Evolutionary conservation across 2,113 vertebrate species (phyloP), one percentile per base, ranked within the genome.

Genomic region (Tetraodon nigroviridis): DNA sequence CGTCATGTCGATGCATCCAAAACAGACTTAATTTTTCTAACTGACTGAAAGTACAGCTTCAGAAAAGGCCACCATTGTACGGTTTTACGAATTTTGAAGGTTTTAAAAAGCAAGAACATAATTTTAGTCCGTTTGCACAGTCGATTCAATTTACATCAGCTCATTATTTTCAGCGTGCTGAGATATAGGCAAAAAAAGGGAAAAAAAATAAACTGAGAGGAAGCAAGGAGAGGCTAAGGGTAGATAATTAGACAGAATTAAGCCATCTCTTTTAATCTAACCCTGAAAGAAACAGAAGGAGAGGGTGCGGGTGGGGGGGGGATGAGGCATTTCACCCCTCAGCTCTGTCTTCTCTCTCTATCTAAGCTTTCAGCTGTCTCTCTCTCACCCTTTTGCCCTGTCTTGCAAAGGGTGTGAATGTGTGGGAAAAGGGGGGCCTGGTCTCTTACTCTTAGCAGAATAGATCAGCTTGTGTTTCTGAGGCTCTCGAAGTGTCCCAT

Each of bases 401-500:
- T 73, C 89, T 75, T 85, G 83, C 73, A 84, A 83, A 91, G 91
- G 81, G 78, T 84, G 82, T 92, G 94, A 92, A 93, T 93, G 93
- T 92, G 89, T 95, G 93, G 92, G 94, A 95, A 93, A 93, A 93
- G 90, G 90, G 92, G 90, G 92, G 92, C 90, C 84, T 88, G 86
- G 89, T 92, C 87, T 93, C 92, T 94, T 94, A 92, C 93, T 91
- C 69, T 87, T 92, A 89, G 92, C 92, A 94, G 91, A 96, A 94
- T 90, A 89, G 92, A 91, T 92, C 90, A 93, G 92, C 94, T 93
- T 90, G 93, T 83, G 82, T 88, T 90, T 89, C 86, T 87, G 89
- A 93, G 91, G 90, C 90, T 93, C 87, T 81, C 91, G 93, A 90
- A 95, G 94, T 94, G 92, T 93, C 91, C 93, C 90, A 95, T 97